These are phyloP conservation scores for Pteruthius melanotis DNA, from an alignment of 2,113 vertebrate species.

Conservation along the genomic window DNA sequence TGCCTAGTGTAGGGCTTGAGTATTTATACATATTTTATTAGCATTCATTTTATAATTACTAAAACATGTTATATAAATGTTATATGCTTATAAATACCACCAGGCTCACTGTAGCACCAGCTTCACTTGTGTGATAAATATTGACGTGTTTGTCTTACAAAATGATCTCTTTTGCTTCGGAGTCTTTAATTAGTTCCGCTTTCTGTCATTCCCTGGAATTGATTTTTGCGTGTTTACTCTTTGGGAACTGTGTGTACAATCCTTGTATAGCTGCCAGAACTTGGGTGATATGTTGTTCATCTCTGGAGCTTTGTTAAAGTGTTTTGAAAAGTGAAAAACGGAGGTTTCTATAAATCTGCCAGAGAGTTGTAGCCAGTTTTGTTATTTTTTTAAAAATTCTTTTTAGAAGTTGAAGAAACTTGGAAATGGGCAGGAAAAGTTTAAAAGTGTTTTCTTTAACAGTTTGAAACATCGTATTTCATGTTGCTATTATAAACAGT, in stretches of 20 bases:
- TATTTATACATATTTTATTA: constrained; percentile 17
- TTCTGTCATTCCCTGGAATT: constrained; percentile 15
- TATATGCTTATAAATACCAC: neutral
- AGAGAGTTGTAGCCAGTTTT: neutral
- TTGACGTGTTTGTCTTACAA: neutral
- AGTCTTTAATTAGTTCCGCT: constrained; percentile 12
- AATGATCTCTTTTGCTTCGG: neutral
- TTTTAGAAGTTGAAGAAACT: neutral
- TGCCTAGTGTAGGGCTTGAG: neutral
- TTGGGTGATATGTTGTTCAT: neutral
- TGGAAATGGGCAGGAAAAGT: constrained; percentile 23
- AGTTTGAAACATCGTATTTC: constrained; percentile 54
- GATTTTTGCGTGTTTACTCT: neutral
- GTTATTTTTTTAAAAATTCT: neutral
- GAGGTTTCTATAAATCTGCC: constrained; percentile 56
- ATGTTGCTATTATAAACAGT: constrained; percentile 70
- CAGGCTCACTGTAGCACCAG: neutral
- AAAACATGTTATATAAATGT: neutral
- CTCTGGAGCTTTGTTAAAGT: neutral
- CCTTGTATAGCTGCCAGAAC: neutral
- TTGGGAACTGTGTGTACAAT: neutral
- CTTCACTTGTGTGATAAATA: neutral
- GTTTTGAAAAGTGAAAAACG: constrained; percentile 11
- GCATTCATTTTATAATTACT: neutral
- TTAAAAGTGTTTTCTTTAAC: constrained; percentile 48